Evolutionary conservation across 2,888 invertebrate species (phyloP), one percentile per base, ranked within the genome.

Genomic region (Sphecodes monilicornis): DNA sequence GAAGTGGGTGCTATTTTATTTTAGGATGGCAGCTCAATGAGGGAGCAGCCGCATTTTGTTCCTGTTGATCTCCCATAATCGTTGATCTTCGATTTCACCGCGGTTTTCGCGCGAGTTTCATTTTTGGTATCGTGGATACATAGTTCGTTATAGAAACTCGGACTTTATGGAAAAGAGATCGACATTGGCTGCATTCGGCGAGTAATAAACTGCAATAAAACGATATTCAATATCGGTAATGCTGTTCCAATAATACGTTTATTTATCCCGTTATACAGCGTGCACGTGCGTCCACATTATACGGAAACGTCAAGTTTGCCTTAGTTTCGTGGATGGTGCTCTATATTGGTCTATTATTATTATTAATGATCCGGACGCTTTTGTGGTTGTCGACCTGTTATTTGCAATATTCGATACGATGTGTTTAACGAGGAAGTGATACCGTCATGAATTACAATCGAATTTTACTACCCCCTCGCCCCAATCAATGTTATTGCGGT

Each of bases 211-310:
- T 29, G 11, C 11, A 29, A 16, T 26, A 26, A 16, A 43, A 50
- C 74, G 43, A 71, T 41, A 66, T 71, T 57, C 68, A n/a, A 68
- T 75, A 71, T 43, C 80, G 41, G 41, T 46, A 70, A 70, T 46
- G 16, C 50, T 29, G 29, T 57, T 54, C 10, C 32, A 11, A 1
- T 46, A 71, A 50, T 29, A 36, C 71, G 32, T 8, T 71, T n/a
- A 22, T 66, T 3, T 50, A 22, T 36, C 50, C 18, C 18, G 8
- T 72, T 50, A 4, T 8, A 50, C 18, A 18, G 26, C n/a, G n/a
- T 1, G 3, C 6, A n/a, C 57, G 36, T 18, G 22, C n/a, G 41
- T 29, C 36, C 18, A 16, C 8, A n/a, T 77, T 77, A 43, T 41
- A 32, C 41, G 16, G 57, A 41, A 70, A 32, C 32, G n/a, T 32